phyloP scores from a whole-genome alignment of 2,113 vertebrate species.

The Cercopithecus mona region DNA sequence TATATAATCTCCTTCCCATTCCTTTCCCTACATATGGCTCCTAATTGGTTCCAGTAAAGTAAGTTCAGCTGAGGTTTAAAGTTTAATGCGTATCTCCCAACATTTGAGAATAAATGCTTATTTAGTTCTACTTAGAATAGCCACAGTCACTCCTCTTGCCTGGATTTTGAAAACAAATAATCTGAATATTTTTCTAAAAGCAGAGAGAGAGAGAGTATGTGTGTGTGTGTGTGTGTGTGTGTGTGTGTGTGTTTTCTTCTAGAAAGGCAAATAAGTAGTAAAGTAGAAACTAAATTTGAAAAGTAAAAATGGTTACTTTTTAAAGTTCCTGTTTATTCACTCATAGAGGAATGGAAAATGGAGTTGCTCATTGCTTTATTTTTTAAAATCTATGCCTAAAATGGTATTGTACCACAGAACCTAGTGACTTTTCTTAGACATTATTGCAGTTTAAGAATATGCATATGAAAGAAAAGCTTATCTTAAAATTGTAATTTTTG shows the following conservation, averaged over 20 bases:
- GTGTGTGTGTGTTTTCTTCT: not conserved
- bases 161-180: slow-evolving; percentile 23
- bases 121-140: slow-evolving; percentile 32
- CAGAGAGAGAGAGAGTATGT: not conserved
- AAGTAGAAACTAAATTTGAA: slow-evolving; percentile 37
- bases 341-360: not conserved
- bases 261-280: slow-evolving; percentile 38
- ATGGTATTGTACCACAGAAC: slow-evolving; percentile 33
- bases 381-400: slow-evolving; percentile 26
- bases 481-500: not conserved
- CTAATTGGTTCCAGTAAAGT: not conserved
- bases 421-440: not conserved
- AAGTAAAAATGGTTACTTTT: not conserved
- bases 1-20: not conserved
- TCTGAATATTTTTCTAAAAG: slow-evolving; percentile 48
- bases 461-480: not conserved
- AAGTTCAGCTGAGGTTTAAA: slow-evolving; percentile 38
- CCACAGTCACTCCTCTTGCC: not conserved
- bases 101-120: not conserved
- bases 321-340: not conserved
- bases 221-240: not conserved
- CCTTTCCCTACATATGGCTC: not conserved
- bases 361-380: not conserved
- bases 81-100: not conserved
- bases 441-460: not conserved